Conservation (phyloP, 2,797 vertebrate species). For the Enteromius viviparus region DNA sequence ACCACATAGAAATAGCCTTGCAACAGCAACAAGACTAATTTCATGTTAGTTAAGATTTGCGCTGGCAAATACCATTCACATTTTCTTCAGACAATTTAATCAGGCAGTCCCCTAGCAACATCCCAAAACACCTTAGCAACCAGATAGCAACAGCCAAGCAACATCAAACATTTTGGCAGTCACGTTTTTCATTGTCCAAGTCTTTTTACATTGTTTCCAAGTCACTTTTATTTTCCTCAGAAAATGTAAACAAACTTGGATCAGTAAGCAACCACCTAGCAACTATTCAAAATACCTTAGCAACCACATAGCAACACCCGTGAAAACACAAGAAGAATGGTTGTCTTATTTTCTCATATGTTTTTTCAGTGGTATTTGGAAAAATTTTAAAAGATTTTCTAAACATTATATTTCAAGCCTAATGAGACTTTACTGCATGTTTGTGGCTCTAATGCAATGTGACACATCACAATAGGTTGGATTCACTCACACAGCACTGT, state of each 20-base stretch:
- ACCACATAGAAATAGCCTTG: too few species aligned
- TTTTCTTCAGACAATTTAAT: too few species aligned
- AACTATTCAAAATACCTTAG: not conserved
- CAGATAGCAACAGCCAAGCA: not conserved
- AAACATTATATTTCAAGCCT: not conserved
- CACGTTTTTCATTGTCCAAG: not conserved
- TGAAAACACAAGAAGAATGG: not conserved
- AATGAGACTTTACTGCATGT: not conserved
- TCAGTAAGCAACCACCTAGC: not conserved
- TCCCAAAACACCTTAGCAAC: not conserved
- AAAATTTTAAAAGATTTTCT: not conserved
- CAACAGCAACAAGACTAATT: too few species aligned
- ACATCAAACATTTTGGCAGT: not conserved
- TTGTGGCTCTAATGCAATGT: constrained; percentile 20
- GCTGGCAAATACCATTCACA: too few species aligned
- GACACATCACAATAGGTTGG: not conserved
- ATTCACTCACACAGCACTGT: not conserved
- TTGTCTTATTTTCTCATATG: not conserved
- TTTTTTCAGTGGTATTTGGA: not conserved
- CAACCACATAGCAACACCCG: not conserved
- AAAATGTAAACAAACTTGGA: not conserved
- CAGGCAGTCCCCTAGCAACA: too few species aligned
- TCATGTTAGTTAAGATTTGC: too few species aligned
- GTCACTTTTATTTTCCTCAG: not conserved
- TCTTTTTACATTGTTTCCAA: not conserved